Evolutionary conservation across 2,888 invertebrate genomes (phyloP), one percentile per base, ranked within the genome.

Genomic region (Ditula angustiorana): DNA sequence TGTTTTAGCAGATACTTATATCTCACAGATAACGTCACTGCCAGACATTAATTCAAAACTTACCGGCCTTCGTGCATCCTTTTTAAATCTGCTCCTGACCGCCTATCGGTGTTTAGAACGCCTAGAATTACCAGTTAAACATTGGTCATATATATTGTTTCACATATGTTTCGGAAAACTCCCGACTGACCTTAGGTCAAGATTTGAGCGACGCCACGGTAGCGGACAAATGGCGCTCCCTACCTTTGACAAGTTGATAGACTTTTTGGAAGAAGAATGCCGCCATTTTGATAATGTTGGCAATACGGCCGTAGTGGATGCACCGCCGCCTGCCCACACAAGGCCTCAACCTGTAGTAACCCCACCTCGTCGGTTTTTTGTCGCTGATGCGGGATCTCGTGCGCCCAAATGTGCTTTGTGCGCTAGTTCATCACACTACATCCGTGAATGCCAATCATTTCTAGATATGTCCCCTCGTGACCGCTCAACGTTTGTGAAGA

Each of bases 121-220:
- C 4, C 41, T 41, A 0, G 41, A 41, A 41, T 41, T 41, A 16
- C 41, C 41, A 1, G 41, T 41, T 2, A 41, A 16, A 11, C 41
- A 46, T 2, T 46, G 46, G 46, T 46, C 24, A 2, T 24, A 24
- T 11, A 46, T 46, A 3, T 10, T 46, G 10, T 10, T 46, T 10
- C 21, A 24, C 13, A 46, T 46, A 4, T 23, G 23, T 23, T 46
- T 46, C n/a, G 24, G 21, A 8, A 23, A 23, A n/a, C 24, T 46
- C 2, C 46, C 46, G 1, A 24, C 46, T 0, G 46, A 46, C n/a
- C n/a, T 46, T 7, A 46, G 23, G 23, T 46, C 46, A 2, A 21
- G 46, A 11, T 46, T 46, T 11, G 46, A 46, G 23, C 46, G 46
- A 2, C 46, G 46, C 16, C 46, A 46, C n/a, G 46, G 46, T 21